phyloP scores from a whole-genome alignment of 2,888 invertebrate species.

The Lasioglossum marginatum region DNA sequence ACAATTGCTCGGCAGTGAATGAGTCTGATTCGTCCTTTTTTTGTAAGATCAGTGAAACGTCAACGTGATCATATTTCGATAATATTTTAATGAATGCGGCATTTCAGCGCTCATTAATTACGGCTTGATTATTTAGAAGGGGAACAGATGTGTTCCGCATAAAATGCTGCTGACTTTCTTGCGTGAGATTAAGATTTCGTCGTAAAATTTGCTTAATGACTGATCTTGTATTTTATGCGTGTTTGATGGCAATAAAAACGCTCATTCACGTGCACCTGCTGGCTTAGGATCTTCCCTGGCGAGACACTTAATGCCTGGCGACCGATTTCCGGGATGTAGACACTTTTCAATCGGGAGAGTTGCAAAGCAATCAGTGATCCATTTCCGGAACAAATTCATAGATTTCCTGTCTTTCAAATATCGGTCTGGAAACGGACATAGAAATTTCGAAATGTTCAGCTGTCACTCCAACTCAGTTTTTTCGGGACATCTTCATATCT shows the following conservation, averaged over 20 bases:
- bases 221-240: neutral
- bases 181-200: neutral
- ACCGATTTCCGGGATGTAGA: slow-evolving; percentile 6
- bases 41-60: neutral
- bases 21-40: too few relatives aligned
- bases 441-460: neutral
- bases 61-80: neutral
- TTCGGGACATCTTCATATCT: neutral
- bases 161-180: neutral
- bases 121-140: neutral
- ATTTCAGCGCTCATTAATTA: neutral
- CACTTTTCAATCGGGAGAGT: neutral
- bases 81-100: neutral
- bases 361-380: neutral
- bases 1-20: too few relatives aligned
- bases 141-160: neutral
- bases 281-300: neutral
- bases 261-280: neutral
- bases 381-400: neutral
- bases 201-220: neutral
- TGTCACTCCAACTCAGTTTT: neutral
- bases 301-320: neutral
- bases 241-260: neutral
- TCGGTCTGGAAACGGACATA: neutral
- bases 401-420: neutral